Percentiles rank a stretch among this genome's conserved stretches.
Evolutionary conservation across 2,888 invertebrate genomes (phyloP).

Genomic region (Drosophila austrosaltans): DNA sequence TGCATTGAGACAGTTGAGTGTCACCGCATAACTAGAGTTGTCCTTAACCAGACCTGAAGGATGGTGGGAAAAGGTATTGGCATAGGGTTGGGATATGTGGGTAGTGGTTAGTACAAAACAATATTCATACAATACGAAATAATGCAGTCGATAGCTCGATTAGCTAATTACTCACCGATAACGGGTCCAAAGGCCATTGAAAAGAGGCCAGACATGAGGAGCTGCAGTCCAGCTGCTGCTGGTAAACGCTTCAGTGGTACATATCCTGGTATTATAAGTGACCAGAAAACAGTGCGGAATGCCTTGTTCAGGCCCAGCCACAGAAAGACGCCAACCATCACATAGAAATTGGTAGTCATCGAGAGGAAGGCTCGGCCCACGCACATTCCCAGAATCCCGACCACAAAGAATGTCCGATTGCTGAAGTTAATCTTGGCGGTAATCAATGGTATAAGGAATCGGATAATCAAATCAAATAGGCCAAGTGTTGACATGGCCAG

Average conservation of each 20-base stretch:
- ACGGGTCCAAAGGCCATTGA: constrained; percentile 87
- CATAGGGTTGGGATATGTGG: not conserved
- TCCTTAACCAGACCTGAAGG: constrained; percentile 87
- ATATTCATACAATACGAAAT: constrained; percentile 2
- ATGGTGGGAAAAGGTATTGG: not conserved
- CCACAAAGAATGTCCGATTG: constrained; percentile 88
- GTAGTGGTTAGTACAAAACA: constrained; percentile 22
- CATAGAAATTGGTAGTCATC: constrained; percentile 84
- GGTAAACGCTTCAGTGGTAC: constrained; percentile 88
- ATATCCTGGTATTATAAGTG: constrained; percentile 88
- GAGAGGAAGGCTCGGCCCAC: constrained; percentile 86
- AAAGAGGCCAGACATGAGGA: constrained; percentile 87
- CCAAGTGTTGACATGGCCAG: constrained; percentile 89
- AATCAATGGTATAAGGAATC: constrained; percentile 88
- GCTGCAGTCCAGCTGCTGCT: constrained; percentile 88
- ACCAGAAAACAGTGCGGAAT: constrained; percentile 89
- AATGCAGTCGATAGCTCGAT: not conserved
- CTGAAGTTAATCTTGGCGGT: constrained; percentile 88
- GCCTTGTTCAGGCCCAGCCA: constrained; percentile 89
- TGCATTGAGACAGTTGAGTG: constrained; percentile 87
- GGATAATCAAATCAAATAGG: constrained; percentile 86
- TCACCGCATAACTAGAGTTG: constrained; percentile 86
- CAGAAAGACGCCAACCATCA: constrained; percentile 86
- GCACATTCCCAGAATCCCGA: constrained; percentile 88
- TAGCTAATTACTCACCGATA: constrained; percentile 85